A percentile compares a stretch with the other conserved stretches of the same genome.
phyloP scores from a whole-genome alignment of 64 coral and sea anemone species.

The Pocillopora verrucosa region DNA sequence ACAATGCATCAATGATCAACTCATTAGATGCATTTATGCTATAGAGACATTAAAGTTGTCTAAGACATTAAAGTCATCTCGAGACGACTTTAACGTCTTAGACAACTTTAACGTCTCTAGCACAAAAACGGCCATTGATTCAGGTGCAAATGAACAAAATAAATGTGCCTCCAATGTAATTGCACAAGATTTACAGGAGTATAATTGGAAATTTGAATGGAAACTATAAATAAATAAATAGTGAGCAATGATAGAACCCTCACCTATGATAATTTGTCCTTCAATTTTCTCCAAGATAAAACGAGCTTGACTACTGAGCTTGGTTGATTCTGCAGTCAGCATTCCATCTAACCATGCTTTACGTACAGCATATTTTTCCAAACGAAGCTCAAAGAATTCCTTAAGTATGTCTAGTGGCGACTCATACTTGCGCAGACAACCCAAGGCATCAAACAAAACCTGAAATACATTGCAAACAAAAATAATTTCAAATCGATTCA shows the following conservation, averaged over 20 bases:
- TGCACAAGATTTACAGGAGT: too few species aligned
- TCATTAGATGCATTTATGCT: too few species aligned
- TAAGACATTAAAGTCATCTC: too few species aligned
- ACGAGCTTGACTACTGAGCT: constrained; percentile 81
- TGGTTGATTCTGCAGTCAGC: constrained; percentile 76
- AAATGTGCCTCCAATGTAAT: too few species aligned
- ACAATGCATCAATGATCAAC: too few species aligned
- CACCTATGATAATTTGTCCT: constrained; percentile 87
- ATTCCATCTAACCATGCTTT: constrained; percentile 93
- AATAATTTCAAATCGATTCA: too few species aligned
- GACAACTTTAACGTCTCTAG: too few species aligned
- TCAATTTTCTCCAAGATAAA: constrained; percentile 99
- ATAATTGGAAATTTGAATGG: too few species aligned
- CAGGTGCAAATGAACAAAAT: too few species aligned
- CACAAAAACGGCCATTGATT: too few species aligned
- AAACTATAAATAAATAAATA: not conserved
- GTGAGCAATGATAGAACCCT: not conserved
- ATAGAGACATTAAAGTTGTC: too few species aligned
- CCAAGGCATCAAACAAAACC: constrained; percentile 91
- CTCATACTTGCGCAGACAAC: constrained; percentile 89
- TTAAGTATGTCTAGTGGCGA: constrained; percentile 62
- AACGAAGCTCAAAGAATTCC: constrained; percentile 79
- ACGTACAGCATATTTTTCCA: constrained; percentile 76
- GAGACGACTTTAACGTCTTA: too few species aligned
- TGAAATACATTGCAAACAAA: not conserved